phyloP scores from a whole-genome alignment of 2,888 invertebrate genomes.

The Eustalomyia histrio region DNA sequence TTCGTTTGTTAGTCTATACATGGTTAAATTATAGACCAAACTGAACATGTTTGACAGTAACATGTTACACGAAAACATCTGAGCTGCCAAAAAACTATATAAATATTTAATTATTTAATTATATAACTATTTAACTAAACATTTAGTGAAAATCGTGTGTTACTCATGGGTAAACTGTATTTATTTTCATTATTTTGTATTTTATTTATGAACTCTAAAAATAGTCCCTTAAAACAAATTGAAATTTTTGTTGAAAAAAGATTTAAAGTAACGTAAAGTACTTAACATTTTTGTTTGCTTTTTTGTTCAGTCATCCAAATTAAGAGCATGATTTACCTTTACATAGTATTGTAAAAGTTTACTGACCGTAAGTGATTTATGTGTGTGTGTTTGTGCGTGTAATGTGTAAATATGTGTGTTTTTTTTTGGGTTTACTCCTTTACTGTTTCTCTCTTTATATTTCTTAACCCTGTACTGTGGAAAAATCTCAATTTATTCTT shows the following conservation, averaged over 20 bases:
- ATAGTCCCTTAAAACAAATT: conserved; percentile 12
- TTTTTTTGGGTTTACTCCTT: not conserved
- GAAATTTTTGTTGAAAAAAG: conserved; percentile 4
- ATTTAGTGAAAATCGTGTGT: too few relatives aligned
- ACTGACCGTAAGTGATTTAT: not conserved
- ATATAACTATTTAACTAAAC: too few relatives aligned
- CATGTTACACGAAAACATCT: too few relatives aligned
- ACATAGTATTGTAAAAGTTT: not conserved
- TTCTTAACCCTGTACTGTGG: not conserved
- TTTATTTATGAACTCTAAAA: conserved; percentile 20
- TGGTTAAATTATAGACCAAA: too few relatives aligned
- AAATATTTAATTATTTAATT: too few relatives aligned
- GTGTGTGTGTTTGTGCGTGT: not conserved
- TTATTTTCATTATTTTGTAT: not conserved
- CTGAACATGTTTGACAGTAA: too few relatives aligned
- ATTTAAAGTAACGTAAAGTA: not conserved
- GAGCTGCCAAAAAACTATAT: too few relatives aligned
- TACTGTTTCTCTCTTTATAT: not conserved
- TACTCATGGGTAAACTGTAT: not conserved
- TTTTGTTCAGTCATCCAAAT: conserved; percentile 19
- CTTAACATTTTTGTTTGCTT: not conserved
- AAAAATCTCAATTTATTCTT: too few relatives aligned
- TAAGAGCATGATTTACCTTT: conserved; percentile 33
- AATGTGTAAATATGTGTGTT: not conserved
- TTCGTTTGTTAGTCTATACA: too few relatives aligned